A percentile compares a stretch with the other conserved stretches of the same genome.
These are phyloP conservation scores for Drosophila affinis DNA, from an alignment of 2,888 invertebrate species.

Conservation along the genomic window DNA sequence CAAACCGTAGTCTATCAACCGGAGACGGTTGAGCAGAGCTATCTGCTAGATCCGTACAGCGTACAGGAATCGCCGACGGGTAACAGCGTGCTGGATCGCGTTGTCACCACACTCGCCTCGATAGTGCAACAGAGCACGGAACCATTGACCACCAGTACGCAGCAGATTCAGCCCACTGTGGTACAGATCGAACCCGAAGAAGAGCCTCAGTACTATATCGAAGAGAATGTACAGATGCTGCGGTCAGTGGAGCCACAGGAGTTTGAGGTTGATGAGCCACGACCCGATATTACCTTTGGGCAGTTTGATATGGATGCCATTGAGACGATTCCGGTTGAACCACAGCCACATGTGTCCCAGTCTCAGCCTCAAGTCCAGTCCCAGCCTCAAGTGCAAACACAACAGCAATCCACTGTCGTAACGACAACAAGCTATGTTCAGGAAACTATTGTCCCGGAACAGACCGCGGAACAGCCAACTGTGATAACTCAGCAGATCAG, in stretches of 20 bases:
- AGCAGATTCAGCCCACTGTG: constrained; percentile 55
- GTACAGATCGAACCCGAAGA: constrained; percentile 34
- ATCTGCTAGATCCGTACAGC: constrained; percentile 57
- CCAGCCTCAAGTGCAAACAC: background rate
- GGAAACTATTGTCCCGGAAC: constrained; percentile 46
- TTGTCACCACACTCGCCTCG: constrained; percentile 70
- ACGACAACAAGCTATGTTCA: constrained; percentile 49
- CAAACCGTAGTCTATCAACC: constrained; percentile 39
- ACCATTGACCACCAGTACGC: constrained; percentile 63
- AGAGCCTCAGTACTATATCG: constrained; percentile 51
- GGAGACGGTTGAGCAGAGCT: constrained; percentile 55
- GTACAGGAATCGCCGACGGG: constrained; percentile 53
- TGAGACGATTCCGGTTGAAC: constrained; percentile 74
- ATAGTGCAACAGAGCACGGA: constrained; percentile 69
- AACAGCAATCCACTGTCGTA: constrained; percentile 18
- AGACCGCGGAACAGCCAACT: constrained; percentile 50
- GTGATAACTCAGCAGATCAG: constrained; percentile 47
- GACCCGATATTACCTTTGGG: constrained; percentile 81
- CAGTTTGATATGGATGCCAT: constrained; percentile 82
- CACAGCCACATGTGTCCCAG: constrained; percentile 16
- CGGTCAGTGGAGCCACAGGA: constrained; percentile 72
- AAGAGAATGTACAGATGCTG: constrained; percentile 64
- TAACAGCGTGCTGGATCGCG: constrained; percentile 64
- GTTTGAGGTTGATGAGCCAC: constrained; percentile 73
- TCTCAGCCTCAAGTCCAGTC: constrained; percentile 13